Conservation (phyloP, 2,888 invertebrate genomes). For the Quadriops clusia region DNA sequence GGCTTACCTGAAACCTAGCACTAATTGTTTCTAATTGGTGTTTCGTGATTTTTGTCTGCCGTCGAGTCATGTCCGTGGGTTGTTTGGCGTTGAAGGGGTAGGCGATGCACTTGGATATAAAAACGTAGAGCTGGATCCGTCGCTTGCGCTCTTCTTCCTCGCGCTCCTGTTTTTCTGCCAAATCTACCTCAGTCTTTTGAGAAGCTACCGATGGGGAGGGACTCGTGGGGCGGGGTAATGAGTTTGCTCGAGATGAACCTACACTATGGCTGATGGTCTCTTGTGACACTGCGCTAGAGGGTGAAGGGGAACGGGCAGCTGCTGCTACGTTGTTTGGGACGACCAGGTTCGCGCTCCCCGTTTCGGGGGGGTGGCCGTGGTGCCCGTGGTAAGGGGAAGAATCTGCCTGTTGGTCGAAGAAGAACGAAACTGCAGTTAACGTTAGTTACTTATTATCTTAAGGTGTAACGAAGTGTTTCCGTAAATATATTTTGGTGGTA, state of each 20-base stretch:
- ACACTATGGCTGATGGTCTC: slow-evolving; percentile 49
- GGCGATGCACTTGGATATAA: slow-evolving; percentile 93
- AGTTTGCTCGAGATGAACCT: slow-evolving; percentile 49
- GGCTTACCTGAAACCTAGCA: slow-evolving; percentile 78
- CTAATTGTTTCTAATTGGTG: slow-evolving; percentile 91
- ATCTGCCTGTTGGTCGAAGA: slow-evolving; percentile 32
- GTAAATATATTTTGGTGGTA: slow-evolving; percentile 2
- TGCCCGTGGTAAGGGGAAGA: slow-evolving; percentile 35
- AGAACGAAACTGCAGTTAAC: slow-evolving; percentile 11
- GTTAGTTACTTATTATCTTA: neutral
- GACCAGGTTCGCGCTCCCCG: slow-evolving; percentile 33
- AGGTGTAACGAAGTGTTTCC: too few species aligned
- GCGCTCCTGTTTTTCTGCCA: slow-evolving; percentile 86
- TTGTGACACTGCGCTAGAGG: slow-evolving; percentile 47
- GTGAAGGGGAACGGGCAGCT: slow-evolving; percentile 43
- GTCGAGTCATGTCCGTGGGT: slow-evolving; percentile 92
- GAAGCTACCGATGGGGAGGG: slow-evolving; percentile 87
- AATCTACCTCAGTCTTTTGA: slow-evolving; percentile 75
- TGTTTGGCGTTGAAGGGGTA: slow-evolving; percentile 99
- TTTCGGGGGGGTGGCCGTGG: slow-evolving; percentile 30
- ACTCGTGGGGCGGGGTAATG: slow-evolving; percentile 68
- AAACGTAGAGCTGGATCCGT: slow-evolving; percentile 93
- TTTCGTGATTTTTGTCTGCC: slow-evolving; percentile 92
- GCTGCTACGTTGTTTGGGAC: slow-evolving; percentile 34
- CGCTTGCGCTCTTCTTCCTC: slow-evolving; percentile 94